Percentiles rank a stretch among this genome's conserved stretches.
Evolutionary conservation across 2,113 vertebrate genomes (phyloP).

Genomic region (Columba janthina): DNA sequence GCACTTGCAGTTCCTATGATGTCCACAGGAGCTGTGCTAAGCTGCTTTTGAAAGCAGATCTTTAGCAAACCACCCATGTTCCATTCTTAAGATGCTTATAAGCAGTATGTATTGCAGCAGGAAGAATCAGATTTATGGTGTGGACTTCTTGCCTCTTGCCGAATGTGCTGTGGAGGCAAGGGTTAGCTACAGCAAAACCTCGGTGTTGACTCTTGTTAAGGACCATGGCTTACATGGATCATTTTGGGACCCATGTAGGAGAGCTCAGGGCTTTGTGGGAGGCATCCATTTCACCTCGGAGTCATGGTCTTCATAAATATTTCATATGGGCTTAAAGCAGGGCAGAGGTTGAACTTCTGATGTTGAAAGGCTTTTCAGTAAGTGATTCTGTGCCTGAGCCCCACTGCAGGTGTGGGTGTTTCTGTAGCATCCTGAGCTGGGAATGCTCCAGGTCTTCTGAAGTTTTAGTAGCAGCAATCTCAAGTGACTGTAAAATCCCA

Average conservation of each 20-base stretch:
- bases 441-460: not conserved
- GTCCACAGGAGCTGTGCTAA: not conserved
- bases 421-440: not conserved
- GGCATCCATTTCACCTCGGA: not conserved
- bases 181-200: not conserved
- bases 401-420: rapidly evolving
- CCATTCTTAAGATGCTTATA: not conserved
- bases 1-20: not conserved
- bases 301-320: not conserved
- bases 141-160: not conserved
- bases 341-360: not conserved
- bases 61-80: not conserved
- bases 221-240: not conserved
- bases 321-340: not conserved
- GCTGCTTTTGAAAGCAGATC: not conserved
- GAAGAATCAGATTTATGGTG: not conserved
- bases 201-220: not conserved
- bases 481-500: not conserved
- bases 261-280: not conserved
- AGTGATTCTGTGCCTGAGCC: not conserved
- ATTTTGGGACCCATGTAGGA: not conserved
- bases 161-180: not conserved
- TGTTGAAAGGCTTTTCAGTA: not conserved
- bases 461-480: not conserved
- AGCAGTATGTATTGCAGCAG: not conserved